These are phyloP conservation scores for Sthenelais limicola DNA, from an alignment of 2,888 invertebrate species.

Conservation along the genomic window DNA sequence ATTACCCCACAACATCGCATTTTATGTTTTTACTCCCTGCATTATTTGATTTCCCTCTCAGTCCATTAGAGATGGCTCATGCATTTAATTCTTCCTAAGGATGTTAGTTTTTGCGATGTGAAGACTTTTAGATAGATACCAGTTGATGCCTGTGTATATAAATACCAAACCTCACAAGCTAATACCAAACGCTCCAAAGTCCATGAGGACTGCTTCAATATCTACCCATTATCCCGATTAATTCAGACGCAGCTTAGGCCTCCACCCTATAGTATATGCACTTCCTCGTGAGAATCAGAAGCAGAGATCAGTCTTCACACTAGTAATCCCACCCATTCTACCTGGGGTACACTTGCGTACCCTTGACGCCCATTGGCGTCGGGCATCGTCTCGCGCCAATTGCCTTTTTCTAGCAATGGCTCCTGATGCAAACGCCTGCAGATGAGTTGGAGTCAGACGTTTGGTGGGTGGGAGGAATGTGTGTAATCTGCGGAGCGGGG, in stretches of 20 bases:
- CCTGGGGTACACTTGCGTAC: constrained; percentile 16
- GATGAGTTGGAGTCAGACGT: constrained; percentile 5
- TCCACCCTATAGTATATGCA: not conserved
- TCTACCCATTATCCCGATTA: constrained; percentile 19
- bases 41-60: too few relatives aligned
- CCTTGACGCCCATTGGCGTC: constrained; percentile 20
- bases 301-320: constrained; percentile 4
- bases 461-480: constrained; percentile 24
- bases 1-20: too few relatives aligned
- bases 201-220: not conserved
- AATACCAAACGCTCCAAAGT: too few relatives aligned
- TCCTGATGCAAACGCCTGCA: constrained; percentile 23
- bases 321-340: constrained; percentile 15
- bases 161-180: too few relatives aligned
- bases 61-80: too few relatives aligned
- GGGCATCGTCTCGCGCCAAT: not conserved
- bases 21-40: too few relatives aligned
- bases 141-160: too few relatives aligned
- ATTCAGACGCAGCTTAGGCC: constrained; percentile 9
- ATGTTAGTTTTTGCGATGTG: too few relatives aligned
- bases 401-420: constrained; percentile 27
- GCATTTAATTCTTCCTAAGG: too few relatives aligned
- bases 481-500: constrained; percentile 35
- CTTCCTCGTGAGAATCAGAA: not conserved
- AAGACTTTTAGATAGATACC: too few relatives aligned